Conservation (phyloP, 30 jellyfish, hydroid and myxozoan genomes). For the Aurelia aurita region DNA sequence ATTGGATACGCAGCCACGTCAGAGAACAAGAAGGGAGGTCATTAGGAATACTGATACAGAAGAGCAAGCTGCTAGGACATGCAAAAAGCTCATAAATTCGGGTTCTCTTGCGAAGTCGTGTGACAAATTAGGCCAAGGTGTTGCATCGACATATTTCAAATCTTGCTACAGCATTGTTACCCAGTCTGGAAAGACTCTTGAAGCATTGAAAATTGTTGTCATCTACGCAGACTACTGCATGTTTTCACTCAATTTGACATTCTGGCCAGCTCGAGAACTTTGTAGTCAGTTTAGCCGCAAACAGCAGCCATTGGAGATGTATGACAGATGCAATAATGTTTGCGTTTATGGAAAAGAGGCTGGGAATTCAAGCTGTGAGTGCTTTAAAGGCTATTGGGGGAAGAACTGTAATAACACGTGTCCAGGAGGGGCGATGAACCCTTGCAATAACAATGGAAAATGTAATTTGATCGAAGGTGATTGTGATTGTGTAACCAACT, state of each 20-base stretch:
- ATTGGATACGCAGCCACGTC: conserved; percentile 53
- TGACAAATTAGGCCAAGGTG: conserved; percentile 12
- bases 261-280: conserved; percentile 56
- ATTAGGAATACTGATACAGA: conserved; percentile 18
- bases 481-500: conserved; percentile 50
- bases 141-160: conserved; percentile 24
- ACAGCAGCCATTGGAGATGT: conserved; percentile 25
- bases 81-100: conserved; percentile 22
- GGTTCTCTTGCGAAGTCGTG: conserved; percentile 36
- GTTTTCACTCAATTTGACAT: conserved; percentile 42
- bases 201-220: conserved; percentile 31
- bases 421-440: conserved; percentile 62
- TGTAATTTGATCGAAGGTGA: conserved; percentile 25
- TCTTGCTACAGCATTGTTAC: conserved; percentile 29
- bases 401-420: conserved; percentile 45
- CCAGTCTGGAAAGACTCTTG: conserved; percentile 32
- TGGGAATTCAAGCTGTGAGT: conserved; percentile 30
- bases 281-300: conserved; percentile 18
- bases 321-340: conserved; percentile 11
- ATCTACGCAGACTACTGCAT: conserved; percentile 45
- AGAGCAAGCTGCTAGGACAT: conserved; percentile 6
- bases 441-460: conserved; percentile 54
- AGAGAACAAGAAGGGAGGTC: conserved; percentile 6
- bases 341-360: conserved; percentile 50
- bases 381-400: conserved; percentile 72